These are phyloP conservation scores for Gobionotothen gibberifrons DNA, from an alignment of 2,797 vertebrate genomes.

Conservation along the genomic window DNA sequence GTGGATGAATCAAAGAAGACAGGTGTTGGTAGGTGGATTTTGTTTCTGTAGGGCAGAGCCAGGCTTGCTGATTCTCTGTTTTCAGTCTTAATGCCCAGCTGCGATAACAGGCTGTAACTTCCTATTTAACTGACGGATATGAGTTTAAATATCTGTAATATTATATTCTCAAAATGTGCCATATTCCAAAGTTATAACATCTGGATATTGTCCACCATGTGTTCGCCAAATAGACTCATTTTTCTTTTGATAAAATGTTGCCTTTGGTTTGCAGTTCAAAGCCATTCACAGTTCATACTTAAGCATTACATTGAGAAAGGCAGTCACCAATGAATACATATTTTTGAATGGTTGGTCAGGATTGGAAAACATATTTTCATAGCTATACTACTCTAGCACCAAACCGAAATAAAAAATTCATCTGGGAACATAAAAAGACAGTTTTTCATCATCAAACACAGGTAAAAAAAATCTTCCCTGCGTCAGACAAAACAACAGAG, in stretches of 20 bases:
- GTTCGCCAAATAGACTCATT: neutral
- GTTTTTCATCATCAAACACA: slow-evolving; percentile 12
- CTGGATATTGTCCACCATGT: neutral
- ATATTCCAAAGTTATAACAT: neutral
- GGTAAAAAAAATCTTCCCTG: neutral
- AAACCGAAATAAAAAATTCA: slow-evolving; percentile 34
- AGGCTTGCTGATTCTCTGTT: neutral
- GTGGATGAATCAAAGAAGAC: neutral
- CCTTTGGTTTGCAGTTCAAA: slow-evolving; percentile 7
- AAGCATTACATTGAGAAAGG: slow-evolving; percentile 15
- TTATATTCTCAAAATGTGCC: slow-evolving; percentile 2
- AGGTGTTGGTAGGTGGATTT: neutral
- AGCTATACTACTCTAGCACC: slow-evolving; percentile 10
- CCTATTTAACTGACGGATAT: neutral
- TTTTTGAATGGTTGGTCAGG: slow-evolving; percentile 49
- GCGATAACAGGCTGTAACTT: neutral
- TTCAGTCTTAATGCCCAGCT: neutral
- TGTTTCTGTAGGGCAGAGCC: neutral
- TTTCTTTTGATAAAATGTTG: slow-evolving; percentile 11
- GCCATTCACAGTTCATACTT: slow-evolving; percentile 20
- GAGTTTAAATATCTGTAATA: too few relatives aligned
- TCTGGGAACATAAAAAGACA: slow-evolving; percentile 21
- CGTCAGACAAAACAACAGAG: slow-evolving; percentile 33
- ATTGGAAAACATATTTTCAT: slow-evolving; percentile 47
- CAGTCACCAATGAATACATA: slow-evolving; percentile 24